Conservation (phyloP, 2,797 vertebrate species). For the Hypotaenidia okinawae region DNA sequence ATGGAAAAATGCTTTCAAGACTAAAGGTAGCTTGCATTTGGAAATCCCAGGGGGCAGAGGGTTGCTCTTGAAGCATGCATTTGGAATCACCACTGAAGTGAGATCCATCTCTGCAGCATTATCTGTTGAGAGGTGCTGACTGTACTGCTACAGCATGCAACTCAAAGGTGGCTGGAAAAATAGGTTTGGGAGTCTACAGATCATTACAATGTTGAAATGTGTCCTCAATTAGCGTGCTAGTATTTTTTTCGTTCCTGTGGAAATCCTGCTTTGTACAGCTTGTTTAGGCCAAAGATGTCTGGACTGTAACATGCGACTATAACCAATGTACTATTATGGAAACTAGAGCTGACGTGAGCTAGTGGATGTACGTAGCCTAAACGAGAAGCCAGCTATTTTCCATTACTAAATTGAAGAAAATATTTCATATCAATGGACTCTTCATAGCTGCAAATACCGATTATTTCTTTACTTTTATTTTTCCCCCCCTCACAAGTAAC, state of each 20-base stretch:
- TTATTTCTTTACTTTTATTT: no score
- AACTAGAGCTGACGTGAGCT: constrained; percentile 44
- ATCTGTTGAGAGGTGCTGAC: constrained; percentile 90
- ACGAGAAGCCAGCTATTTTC: constrained; percentile 23
- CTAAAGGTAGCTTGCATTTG: not conserved
- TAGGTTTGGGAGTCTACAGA: constrained; percentile 84
- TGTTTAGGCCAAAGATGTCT: constrained; percentile 65
- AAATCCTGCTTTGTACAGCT: constrained; percentile 49
- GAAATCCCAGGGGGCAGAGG: constrained; percentile 14
- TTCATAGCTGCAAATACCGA: not conserved
- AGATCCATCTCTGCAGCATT: constrained; percentile 96
- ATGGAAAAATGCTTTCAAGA: not conserved
- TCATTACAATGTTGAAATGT: constrained; percentile 75
- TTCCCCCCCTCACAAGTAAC: not conserved
- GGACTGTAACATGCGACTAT: constrained; percentile 48
- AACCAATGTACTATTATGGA: constrained; percentile 39
- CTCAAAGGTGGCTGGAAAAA: constrained; percentile 81
- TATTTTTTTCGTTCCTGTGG: constrained; percentile 23
- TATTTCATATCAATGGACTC: constrained; percentile 37
- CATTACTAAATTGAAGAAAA: constrained; percentile 29
- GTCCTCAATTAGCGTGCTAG: constrained; percentile 39
- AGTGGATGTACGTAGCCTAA: constrained; percentile 4
- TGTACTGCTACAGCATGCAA: constrained; percentile 87
- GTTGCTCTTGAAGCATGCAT: not conserved
- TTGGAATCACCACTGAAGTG: constrained; percentile 46